phyloP scores from a whole-genome alignment of 2,797 vertebrate genomes.

The Odontamblyopus rebecca region DNA sequence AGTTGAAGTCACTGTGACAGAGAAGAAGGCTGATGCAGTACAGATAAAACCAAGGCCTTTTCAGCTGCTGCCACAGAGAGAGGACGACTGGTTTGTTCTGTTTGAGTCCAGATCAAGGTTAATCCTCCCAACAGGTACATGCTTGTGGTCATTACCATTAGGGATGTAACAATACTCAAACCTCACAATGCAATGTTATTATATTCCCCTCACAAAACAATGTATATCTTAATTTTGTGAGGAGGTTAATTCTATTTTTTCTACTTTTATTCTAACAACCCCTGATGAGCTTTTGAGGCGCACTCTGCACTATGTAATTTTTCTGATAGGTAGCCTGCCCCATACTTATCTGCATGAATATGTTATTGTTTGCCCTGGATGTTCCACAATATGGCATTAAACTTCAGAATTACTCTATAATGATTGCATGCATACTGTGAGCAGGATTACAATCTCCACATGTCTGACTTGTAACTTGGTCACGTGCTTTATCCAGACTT shows the following conservation, averaged over 20 bases:
- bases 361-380: no score
- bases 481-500: no score
- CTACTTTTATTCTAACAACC: background rate
- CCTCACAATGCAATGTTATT: no score
- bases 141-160: background rate
- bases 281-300: no score
- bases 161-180: background rate
- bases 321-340: no score
- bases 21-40: constrained; percentile 23
- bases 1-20: constrained; percentile 30
- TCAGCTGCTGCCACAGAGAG: constrained; percentile 34
- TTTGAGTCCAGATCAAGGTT: constrained; percentile 40
- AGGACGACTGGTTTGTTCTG: constrained; percentile 63
- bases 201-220: background rate
- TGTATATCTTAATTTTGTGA: background rate
- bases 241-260: background rate
- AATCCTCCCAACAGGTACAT: constrained; percentile 51
- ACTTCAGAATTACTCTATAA: no score
- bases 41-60: constrained; percentile 34
- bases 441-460: no score
- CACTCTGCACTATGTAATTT: no score
- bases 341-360: no score
- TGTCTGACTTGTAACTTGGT: no score
- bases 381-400: no score
- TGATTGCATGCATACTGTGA: no score